Conservation (phyloP, 2,888 invertebrate species). For the Lithodes maja region DNA sequence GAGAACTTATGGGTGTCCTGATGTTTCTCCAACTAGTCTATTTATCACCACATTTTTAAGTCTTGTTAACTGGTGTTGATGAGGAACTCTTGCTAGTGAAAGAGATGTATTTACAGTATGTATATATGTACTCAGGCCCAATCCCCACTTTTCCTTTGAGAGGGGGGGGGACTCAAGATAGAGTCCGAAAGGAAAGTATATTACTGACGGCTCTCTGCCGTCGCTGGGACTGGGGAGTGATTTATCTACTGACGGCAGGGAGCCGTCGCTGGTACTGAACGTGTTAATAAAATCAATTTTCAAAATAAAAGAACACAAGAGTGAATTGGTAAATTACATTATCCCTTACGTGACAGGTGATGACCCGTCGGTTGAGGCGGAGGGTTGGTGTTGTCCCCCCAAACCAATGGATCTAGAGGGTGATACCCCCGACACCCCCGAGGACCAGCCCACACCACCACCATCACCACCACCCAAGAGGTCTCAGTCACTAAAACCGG, state of each 20-base stretch:
- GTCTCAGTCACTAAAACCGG: constrained; percentile 10
- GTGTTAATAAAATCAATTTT: too few species aligned
- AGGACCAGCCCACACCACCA: constrained; percentile 26
- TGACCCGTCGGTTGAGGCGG: background rate
- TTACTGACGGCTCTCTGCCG: background rate
- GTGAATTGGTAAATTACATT: too few species aligned
- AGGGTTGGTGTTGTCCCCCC: constrained; percentile 37
- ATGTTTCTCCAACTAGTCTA: too few species aligned
- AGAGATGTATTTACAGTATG: background rate
- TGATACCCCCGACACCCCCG: background rate
- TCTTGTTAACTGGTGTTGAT: too few species aligned
- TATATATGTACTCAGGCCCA: too few species aligned
- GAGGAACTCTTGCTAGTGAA: background rate
- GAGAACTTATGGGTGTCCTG: too few species aligned
- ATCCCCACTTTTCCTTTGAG: too few species aligned
- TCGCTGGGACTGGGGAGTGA: too few species aligned
- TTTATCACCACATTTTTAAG: too few species aligned
- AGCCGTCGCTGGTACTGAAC: too few species aligned
- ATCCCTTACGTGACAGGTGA: background rate
- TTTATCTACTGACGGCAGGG: too few species aligned
- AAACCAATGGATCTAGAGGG: constrained; percentile 30
- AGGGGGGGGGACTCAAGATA: background rate
- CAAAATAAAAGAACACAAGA: too few species aligned
- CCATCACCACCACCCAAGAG: constrained; percentile 36
- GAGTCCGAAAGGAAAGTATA: background rate